Base-by-base conservation (phyloP, 2,888 invertebrate species). In the Nephrocerus scutellatus region DNA sequence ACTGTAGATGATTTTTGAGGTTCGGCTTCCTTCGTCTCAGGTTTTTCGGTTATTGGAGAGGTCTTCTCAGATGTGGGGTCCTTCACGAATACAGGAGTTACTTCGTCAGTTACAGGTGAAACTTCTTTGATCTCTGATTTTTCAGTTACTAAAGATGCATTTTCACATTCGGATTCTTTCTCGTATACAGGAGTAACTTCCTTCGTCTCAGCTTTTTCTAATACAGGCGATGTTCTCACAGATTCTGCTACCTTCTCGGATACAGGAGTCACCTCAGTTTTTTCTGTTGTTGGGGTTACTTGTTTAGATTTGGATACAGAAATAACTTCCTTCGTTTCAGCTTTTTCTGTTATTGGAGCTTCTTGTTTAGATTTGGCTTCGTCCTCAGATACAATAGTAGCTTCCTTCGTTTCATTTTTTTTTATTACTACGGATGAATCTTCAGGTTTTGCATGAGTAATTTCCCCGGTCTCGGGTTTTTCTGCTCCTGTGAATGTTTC, bases 401-500 rank as follows among this genome's bases (percentile, higher is more conserved):
- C n/a, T n/a, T n/a, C n/a, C n/a, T n/a, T n/a, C n/a, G n/a, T n/a
- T n/a, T n/a, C n/a, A 7, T 10, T 10, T 31, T 37, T 35, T 30
- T 32, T 39, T 5, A 34, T 19, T 9, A 36, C 39, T 22, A 22
- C 7, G 21, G 8, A 2, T 23, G 21, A 12, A 12, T 19, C n/a
- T 6, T 22, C 10, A 22, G 22, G 22, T 22, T 22, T 22, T 22
- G 22, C 22, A 22, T 8, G 7, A 22, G 7, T 10, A 22, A 22
- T 18, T 20, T 40, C 40, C n/a, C 35, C 32, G 24, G 14, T 30
- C 30, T 43, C 33, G 15, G 30, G 34, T 21, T 26, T 23, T 5
- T 20, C 35, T 28, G 35, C 35, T 25, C 31, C 33, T 8, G 13
- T 14, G 3, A 18, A 1, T 16, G 20, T 16, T 3, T 30, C 12